phyloP scores from a whole-genome alignment of 1,140 invertebrate genomes.

The Leptinotarsa defecta region DNA sequence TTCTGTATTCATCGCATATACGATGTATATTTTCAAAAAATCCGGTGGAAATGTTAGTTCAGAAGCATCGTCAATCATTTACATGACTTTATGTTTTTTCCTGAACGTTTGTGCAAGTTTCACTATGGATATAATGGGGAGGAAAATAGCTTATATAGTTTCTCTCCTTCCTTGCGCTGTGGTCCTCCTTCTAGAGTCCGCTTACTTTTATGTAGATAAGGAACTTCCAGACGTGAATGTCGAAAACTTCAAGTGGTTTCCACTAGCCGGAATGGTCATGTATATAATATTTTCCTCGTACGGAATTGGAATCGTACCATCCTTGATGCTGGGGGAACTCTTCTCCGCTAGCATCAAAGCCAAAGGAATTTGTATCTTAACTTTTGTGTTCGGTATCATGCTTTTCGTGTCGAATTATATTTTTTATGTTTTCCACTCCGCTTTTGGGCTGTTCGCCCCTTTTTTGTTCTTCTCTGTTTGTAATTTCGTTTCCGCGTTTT shows the following conservation, averaged over 20 bases:
- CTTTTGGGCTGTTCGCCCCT: slow-evolving; percentile 70
- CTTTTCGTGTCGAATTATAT: slow-evolving; percentile 53
- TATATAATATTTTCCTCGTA: slow-evolving; percentile 41
- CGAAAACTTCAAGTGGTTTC: slow-evolving; percentile 46
- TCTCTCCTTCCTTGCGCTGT: slow-evolving; percentile 62
- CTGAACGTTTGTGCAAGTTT: slow-evolving; percentile 65
- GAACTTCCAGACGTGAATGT: slow-evolving; percentile 38
- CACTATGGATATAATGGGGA: slow-evolving; percentile 71
- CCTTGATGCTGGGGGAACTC: slow-evolving; percentile 47
- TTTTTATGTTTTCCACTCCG: slow-evolving; percentile 51
- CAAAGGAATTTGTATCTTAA: slow-evolving; percentile 43
- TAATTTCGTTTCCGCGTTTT: slow-evolving; percentile 21
- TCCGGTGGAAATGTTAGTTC: slow-evolving; percentile 42
- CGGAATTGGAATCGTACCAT: slow-evolving; percentile 46
- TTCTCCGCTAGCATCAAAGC: slow-evolving; percentile 51
- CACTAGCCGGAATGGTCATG: slow-evolving; percentile 45
- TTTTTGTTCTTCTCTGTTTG: slow-evolving; percentile 74
- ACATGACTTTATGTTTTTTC: slow-evolving; percentile 62
- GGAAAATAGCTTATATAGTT: slow-evolving; percentile 67
- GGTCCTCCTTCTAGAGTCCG: slow-evolving; percentile 61
- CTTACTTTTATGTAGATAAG: slow-evolving; percentile 64
- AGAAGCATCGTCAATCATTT: slow-evolving; percentile 40
- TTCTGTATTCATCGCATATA: slow-evolving; percentile 38
- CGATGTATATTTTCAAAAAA: slow-evolving; percentile 48
- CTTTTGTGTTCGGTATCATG: slow-evolving; percentile 36